Conservation (phyloP, 2,797 vertebrate genomes). For the Notolabrus celidotus region DNA sequence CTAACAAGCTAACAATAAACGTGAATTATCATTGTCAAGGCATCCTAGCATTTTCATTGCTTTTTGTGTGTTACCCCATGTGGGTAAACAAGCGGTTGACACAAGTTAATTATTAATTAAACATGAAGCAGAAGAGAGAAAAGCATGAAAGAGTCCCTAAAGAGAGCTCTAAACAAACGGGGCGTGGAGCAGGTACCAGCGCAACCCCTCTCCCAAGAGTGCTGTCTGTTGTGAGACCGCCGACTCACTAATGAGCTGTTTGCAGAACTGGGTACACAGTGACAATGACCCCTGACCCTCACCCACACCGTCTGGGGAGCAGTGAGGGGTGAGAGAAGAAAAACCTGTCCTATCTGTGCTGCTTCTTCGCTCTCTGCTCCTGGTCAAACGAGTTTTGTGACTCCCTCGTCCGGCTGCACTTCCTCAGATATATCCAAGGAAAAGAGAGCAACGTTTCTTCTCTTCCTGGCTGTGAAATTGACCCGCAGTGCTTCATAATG, state of each 20-base stretch:
- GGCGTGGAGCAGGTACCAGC: conserved; percentile 75
- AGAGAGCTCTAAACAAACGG: conserved; percentile 83
- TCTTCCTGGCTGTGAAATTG: conserved; percentile 36
- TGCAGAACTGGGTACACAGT: conserved; percentile 84
- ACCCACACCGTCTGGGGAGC: conserved; percentile 79
- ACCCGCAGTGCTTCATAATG: conserved; percentile 54
- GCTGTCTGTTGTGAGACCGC: conserved; percentile 76
- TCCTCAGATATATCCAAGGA: conserved; percentile 17
- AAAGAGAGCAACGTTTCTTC: conserved; percentile 20
- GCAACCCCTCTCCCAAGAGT: conserved; percentile 78
- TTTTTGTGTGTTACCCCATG: conserved; percentile 62
- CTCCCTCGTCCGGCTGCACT: neutral
- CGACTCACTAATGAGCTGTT: conserved; percentile 88
- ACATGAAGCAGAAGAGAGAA: conserved; percentile 75
- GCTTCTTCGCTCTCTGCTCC: conserved; percentile 37
- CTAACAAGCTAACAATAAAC: conserved; percentile 53
- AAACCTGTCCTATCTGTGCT: conserved; percentile 49
- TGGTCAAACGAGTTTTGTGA: conserved; percentile 56
- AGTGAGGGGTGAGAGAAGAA: conserved; percentile 57
- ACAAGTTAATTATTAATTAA: conserved; percentile 88
- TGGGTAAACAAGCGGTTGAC: conserved; percentile 82
- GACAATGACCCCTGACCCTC: conserved; percentile 84
- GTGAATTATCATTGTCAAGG: conserved; percentile 37
- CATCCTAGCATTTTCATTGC: conserved; percentile 42
- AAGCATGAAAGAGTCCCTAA: conserved; percentile 69